Conservation (phyloP, 2,888 invertebrate species). For the Fissipunctia ypsillon region DNA sequence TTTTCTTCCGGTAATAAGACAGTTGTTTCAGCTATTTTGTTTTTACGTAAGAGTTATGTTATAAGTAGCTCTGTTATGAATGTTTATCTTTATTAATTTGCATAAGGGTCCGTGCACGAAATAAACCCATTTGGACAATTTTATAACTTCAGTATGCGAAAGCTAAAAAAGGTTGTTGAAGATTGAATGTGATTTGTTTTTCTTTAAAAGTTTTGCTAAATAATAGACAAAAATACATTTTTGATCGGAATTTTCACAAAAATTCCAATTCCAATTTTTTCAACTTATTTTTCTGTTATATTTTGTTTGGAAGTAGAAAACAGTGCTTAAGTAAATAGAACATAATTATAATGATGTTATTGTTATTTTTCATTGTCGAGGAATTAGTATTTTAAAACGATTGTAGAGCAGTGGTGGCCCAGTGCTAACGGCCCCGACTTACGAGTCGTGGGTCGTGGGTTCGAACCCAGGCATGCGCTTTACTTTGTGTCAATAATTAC, state of each 20-base stretch:
- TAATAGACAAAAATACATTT: not conserved
- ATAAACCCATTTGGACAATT: too few relatives aligned
- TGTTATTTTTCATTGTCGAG: too few relatives aligned
- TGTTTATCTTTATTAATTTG: not conserved
- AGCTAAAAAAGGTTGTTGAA: not conserved
- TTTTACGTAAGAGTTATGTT: not conserved
- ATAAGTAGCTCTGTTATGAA: not conserved
- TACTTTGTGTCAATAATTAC: too few relatives aligned
- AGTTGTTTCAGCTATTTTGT: conserved; percentile 1
- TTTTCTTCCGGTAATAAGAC: not conserved
- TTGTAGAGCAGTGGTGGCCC: too few relatives aligned
- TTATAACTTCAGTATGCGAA: too few relatives aligned
- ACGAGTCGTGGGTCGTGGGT: too few relatives aligned
- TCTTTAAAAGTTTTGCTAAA: not conserved
- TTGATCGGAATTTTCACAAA: not conserved
- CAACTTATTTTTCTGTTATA: too few relatives aligned
- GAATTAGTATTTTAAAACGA: too few relatives aligned
- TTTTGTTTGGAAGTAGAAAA: too few relatives aligned
- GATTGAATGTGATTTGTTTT: too few relatives aligned
- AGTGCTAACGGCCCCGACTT: too few relatives aligned
- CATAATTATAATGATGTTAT: not conserved
- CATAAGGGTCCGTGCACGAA: not conserved
- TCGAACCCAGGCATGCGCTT: too few relatives aligned
- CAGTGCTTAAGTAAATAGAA: not conserved
- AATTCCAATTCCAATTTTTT: not conserved